These are phyloP conservation scores for mouse (Mus musculus) DNA, from an alignment of 2,113 vertebrate genomes.

Conservation along the genomic window GRCm39 chr6:143358501-143359000, in stretches of 20 bases:
- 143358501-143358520: slow-evolving; percentile 34
- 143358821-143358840: background rate
- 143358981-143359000: background rate
- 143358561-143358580: slow-evolving; percentile 65
- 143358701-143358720: background rate
- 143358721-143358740: slow-evolving; percentile 43
- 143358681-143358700: slow-evolving; percentile 70
- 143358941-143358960: too few relatives aligned
- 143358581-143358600: background rate
- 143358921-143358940: background rate
- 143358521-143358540: slow-evolving; percentile 41
- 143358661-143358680: slow-evolving; percentile 80
- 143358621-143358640: slow-evolving; percentile 71
- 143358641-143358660: slow-evolving; percentile 78
- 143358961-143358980: too few relatives aligned
- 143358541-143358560: slow-evolving; percentile 63
- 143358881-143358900: too few relatives aligned
- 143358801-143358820: slow-evolving; percentile 90
- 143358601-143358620: too few relatives aligned
- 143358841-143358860: too few relatives aligned
- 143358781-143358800: slow-evolving; percentile 91
- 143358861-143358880: background rate
- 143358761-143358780: slow-evolving; percentile 85
- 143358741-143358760: background rate
- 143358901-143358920: too few relatives aligned